Evolutionary conservation across 1,140 invertebrate genomes (phyloP).

Genomic region (Linepithema humile): DNA sequence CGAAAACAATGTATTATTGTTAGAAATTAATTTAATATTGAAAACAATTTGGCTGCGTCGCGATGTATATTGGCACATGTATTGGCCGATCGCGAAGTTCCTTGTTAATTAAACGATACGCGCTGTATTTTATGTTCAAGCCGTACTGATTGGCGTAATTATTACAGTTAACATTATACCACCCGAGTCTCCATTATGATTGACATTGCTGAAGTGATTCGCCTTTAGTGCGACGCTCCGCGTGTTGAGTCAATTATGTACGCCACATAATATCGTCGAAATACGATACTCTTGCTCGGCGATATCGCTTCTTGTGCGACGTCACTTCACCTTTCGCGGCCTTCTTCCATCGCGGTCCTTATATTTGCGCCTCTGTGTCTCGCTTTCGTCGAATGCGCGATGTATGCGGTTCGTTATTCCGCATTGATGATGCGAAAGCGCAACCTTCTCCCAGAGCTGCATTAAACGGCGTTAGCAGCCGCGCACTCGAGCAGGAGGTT

Average conservation of each 20-base stretch:
- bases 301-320: conserved; percentile 64
- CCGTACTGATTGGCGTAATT: neutral
- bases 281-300: conserved; percentile 58
- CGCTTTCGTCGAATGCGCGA: conserved; percentile 25
- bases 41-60: neutral
- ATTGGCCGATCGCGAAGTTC: neutral
- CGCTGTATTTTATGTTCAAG: neutral
- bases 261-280: conserved; percentile 52
- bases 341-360: conserved; percentile 27
- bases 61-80: neutral
- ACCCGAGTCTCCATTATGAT: neutral
- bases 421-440: neutral
- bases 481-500: neutral
- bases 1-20: neutral
- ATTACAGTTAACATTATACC: neutral
- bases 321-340: conserved; percentile 49
- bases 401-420: conserved; percentile 52
- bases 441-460: neutral
- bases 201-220: neutral
- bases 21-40: conserved; percentile 12
- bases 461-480: neutral
- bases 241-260: conserved; percentile 64
- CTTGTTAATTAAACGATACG: neutral
- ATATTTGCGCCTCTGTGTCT: conserved; percentile 48
- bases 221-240: conserved; percentile 28